phyloP scores from a whole-genome alignment of 2,888 invertebrate species.

The Halictus ligatus region DNA sequence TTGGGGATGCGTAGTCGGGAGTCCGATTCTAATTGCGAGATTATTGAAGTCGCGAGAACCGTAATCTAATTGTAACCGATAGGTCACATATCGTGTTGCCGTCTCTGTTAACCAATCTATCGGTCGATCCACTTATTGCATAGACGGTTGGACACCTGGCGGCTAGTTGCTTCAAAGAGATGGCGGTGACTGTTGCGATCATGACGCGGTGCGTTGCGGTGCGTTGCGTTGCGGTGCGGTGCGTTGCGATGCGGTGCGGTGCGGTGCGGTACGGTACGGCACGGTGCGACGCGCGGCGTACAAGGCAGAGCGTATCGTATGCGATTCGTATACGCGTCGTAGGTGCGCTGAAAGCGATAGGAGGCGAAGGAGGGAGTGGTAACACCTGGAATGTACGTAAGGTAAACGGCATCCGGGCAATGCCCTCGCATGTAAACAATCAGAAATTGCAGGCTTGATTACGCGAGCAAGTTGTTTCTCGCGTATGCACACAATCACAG shows the following conservation, averaged over 20 bases:
- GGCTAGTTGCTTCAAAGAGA: too few relatives aligned
- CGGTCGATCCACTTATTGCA: too few relatives aligned
- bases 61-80: neutral
- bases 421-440: conserved; percentile 84
- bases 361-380: conserved; percentile 55
- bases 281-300: neutral
- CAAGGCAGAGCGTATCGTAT: conserved; percentile 10
- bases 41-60: neutral
- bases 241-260: neutral
- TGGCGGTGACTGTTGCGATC: too few relatives aligned
- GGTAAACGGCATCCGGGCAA: conserved; percentile 83
- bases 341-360: conserved; percentile 39
- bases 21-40: neutral
- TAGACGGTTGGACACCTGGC: too few relatives aligned
- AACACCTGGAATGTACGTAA: conserved; percentile 78
- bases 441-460: conserved; percentile 77
- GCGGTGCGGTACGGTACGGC: neutral
- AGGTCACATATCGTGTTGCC: too few relatives aligned
- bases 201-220: too few relatives aligned
- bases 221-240: too few relatives aligned
- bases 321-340: conserved; percentile 35
- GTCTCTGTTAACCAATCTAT: too few relatives aligned
- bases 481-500: conserved; percentile 49
- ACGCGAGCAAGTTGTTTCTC: conserved; percentile 62
- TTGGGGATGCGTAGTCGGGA: neutral